Evolutionary conservation across 2,113 vertebrate genomes (phyloP), one percentile per base, ranked within the genome.

Genomic region (Rhabdomys dilectus): DNA sequence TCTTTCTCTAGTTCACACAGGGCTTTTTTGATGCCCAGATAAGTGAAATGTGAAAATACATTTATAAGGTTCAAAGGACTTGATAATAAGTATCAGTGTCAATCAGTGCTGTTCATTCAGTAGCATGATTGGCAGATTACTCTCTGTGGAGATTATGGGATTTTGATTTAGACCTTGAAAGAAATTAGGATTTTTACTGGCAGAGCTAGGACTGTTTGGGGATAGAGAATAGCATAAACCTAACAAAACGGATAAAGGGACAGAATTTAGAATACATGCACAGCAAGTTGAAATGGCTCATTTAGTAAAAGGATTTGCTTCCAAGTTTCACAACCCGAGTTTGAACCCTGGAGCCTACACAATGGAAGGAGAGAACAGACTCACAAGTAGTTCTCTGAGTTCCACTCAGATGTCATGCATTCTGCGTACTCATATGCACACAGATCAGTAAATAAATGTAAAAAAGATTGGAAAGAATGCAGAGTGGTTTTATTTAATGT

Each of bases 241-340:
- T 84, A 91, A 95, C 39, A 91, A 48, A 68, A 53, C 58, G 31
- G 70, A 62, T 48, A 31, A 86, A 91, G 64, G 19, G 53, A 92
- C 48, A 81, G 45, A 96, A 81, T 91, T 94, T 91, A 86, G 97
- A 97, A 73, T n/a, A 95, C 85, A 94, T 88, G 8, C 29, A 88
- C 19, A 64, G 31, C 42, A 9, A 51, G 16, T 15, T 51, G 56
- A 36, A 5, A 22, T 51, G 84, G 19, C 29, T 68, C 42, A 68
- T 45, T 68, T 19, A 34, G 19, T 48, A 51, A 87, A 34, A 68
- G 31, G 31, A 68, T 68, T 68, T 51, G 45, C 42, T 87, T 68
- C 19, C 17, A 68, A 51, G 42, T 66, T 31, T 68, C 10, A 86
- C 29, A 66, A 7, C 42, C 34, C 17, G 16, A 64, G 39, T 64